Percentiles rank a stretch among this genome's conserved stretches.
These are phyloP conservation scores for Hemibagrus guttatus DNA, from an alignment of 2,797 vertebrate species.

Conservation along the genomic window DNA sequence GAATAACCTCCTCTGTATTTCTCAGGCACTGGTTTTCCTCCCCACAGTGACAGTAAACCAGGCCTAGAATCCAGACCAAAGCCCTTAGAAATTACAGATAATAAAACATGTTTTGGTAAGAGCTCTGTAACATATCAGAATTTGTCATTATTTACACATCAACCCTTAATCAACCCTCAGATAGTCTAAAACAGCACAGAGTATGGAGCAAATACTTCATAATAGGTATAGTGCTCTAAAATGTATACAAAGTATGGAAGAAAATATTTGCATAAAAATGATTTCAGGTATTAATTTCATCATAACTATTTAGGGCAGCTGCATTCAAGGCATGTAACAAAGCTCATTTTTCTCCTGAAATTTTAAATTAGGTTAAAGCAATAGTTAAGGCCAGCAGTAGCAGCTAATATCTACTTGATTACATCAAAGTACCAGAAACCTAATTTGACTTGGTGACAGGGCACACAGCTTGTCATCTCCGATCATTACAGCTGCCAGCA, in stretches of 20 bases:
- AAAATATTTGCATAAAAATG: constrained; percentile 38
- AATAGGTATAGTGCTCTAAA: constrained; percentile 33
- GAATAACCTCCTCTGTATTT: constrained; percentile 54
- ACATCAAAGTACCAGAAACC: constrained; percentile 99
- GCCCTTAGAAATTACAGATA: constrained; percentile 33
- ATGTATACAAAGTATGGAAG: constrained; percentile 26
- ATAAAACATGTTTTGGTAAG: constrained; percentile 4
- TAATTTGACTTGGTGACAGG: constrained; percentile 96
- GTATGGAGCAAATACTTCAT: constrained; percentile 30
- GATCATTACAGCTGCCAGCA: constrained; percentile 99
- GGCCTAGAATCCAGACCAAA: constrained; percentile 40
- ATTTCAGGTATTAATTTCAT: constrained; percentile 30
- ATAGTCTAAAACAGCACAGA: constrained; percentile 18
- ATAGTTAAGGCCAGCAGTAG: constrained; percentile 95
- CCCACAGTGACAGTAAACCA: constrained; percentile 29
- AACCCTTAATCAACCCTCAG: constrained; percentile 42
- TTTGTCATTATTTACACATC: constrained; percentile 16
- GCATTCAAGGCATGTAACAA: constrained; percentile 84
- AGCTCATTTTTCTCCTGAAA: constrained; percentile 98
- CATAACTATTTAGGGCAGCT: constrained; percentile 31
- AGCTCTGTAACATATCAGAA: constrained; percentile 9
- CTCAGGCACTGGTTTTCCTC: constrained; percentile 48
- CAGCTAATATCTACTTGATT: constrained; percentile 99
- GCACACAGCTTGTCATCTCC: constrained; percentile 96
- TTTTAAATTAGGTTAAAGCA: constrained; percentile 97